phyloP scores from a whole-genome alignment of 2,113 vertebrate genomes.

The Petrocephalus microphthalmus region DNA sequence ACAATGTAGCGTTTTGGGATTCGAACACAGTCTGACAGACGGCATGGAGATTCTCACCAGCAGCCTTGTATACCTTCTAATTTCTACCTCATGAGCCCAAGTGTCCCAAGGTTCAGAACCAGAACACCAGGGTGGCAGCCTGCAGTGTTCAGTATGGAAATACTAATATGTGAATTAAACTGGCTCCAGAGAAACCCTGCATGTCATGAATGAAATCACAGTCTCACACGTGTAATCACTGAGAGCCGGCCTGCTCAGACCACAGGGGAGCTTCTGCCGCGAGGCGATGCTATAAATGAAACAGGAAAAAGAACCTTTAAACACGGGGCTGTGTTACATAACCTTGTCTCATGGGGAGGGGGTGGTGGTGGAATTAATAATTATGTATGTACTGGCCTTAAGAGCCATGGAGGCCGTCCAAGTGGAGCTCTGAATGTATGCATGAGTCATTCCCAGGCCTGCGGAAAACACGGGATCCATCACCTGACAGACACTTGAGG shows the following conservation, averaged over 20 bases:
- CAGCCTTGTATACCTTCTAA: not conserved
- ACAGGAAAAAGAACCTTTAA: not conserved
- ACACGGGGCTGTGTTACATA: not conserved
- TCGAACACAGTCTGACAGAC: not conserved
- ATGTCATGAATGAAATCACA: not conserved
- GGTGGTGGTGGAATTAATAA: not conserved
- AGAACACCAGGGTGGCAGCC: not conserved
- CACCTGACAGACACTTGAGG: conserved; percentile 8
- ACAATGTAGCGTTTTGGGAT: not conserved
- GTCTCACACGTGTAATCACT: not conserved
- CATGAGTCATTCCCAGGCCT: not conserved
- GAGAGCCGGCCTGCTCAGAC: not conserved
- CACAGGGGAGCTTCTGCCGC: not conserved
- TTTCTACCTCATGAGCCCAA: not conserved
- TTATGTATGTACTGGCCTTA: not conserved
- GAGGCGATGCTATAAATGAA: not conserved
- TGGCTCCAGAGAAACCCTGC: not conserved
- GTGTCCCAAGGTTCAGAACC: not conserved
- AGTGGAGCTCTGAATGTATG: not conserved
- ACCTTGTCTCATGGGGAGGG: not conserved
- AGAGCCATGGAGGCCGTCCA: not conserved
- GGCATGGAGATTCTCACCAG: not conserved
- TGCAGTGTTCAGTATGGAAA: not conserved
- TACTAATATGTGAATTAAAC: not conserved
- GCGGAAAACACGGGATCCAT: not conserved